Evolutionary conservation across 2,888 invertebrate species (phyloP).

Genomic region (Pollenia griseotomentosa): DNA sequence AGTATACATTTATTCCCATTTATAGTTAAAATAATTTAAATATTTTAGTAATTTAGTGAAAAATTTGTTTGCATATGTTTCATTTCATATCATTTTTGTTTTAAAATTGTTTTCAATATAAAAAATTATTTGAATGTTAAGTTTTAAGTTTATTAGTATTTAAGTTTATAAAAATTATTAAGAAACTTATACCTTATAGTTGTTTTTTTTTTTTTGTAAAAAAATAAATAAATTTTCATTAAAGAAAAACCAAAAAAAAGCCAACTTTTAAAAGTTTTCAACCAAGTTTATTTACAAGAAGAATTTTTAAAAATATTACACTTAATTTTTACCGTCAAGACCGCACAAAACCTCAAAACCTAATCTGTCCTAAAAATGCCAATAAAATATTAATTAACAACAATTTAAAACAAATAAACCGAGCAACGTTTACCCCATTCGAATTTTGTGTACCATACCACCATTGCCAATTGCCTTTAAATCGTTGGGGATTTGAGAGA

Average conservation of each 20-base stretch:
- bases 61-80: neutral
- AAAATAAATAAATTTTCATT: neutral
- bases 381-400: conserved; percentile 27
- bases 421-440: conserved; percentile 3
- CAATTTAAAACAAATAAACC: neutral
- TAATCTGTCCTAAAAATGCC: conserved; percentile 18
- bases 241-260: too few species aligned
- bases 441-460: conserved; percentile 84
- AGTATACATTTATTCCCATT: neutral
- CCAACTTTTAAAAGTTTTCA: too few species aligned
- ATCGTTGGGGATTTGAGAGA: conserved; percentile 85
- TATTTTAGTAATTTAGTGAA: neutral
- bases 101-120: conserved; percentile 12
- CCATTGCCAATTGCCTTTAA: conserved; percentile 86
- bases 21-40: conserved; percentile 1
- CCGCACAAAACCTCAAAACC: conserved; percentile 11
- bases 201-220: neutral
- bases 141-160: neutral
- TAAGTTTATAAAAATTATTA: conserved; percentile 17
- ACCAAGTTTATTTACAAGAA: conserved; percentile 7
- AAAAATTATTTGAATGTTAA: neutral
- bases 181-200: too few species aligned
- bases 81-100: conserved; percentile 7
- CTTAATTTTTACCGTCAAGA: conserved; percentile 2
- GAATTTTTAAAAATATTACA: conserved; percentile 23